These are phyloP conservation scores for Petrocephalus schoutedeni DNA, from an alignment of 2,797 vertebrate species.

Conservation along the genomic window DNA sequence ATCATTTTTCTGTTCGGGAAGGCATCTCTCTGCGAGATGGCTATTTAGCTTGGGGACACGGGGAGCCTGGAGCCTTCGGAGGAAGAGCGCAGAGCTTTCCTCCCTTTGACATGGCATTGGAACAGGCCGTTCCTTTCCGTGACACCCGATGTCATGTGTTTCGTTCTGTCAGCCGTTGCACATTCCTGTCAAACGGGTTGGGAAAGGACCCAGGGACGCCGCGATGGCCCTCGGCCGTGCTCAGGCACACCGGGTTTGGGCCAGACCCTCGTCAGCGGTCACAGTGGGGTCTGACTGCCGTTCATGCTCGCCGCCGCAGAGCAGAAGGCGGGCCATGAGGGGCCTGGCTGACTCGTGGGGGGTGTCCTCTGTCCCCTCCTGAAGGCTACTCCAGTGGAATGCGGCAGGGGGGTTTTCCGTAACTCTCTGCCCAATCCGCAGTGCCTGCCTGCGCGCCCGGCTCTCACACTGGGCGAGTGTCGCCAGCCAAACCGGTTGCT, in stretches of 20 bases:
- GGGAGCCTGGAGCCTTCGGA: not conserved
- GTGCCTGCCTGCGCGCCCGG: not conserved
- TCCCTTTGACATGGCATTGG: not conserved
- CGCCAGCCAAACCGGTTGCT: conserved; percentile 49
- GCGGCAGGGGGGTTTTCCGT: not conserved
- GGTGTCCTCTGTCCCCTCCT: not conserved
- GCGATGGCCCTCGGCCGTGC: not conserved
- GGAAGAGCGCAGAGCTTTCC: not conserved
- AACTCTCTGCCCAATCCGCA: not conserved
- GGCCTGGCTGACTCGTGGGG: not conserved
- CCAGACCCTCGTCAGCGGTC: not conserved
- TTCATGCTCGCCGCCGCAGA: not conserved
- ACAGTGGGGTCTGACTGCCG: not conserved
- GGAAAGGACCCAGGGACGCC: not conserved
- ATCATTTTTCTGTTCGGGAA: not conserved
- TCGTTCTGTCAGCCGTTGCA: not conserved
- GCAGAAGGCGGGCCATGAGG: not conserved
- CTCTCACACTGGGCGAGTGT: conserved; percentile 20
- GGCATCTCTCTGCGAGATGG: not conserved
- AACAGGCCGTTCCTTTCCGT: not conserved
- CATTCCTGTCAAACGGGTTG: not conserved
- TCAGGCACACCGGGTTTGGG: not conserved
- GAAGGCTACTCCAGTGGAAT: not conserved
- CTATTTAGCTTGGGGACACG: not conserved
- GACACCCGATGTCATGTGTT: not conserved